phyloP scores from a whole-genome alignment of 2,797 vertebrate species.

The Huso huso region DNA sequence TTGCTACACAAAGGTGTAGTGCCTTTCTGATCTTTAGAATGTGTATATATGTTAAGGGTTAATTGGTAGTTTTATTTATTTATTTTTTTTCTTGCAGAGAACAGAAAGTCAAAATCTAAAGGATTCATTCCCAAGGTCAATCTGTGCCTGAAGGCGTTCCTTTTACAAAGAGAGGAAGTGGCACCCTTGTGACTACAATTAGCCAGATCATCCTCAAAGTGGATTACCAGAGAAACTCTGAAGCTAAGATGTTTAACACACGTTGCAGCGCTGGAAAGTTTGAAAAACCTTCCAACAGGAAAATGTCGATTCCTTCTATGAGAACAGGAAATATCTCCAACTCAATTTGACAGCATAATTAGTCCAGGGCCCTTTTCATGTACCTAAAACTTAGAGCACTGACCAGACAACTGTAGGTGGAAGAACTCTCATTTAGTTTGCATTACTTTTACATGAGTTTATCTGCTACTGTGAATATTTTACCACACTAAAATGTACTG shows the following conservation, averaged over 20 bases:
- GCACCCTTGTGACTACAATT: slow-evolving; percentile 15
- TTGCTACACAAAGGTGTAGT: no score
- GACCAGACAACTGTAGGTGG: background rate
- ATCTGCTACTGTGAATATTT: background rate
- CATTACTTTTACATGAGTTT: background rate
- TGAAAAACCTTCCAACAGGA: background rate
- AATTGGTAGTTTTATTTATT: background rate
- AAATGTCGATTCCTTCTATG: background rate
- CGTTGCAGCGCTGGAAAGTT: background rate
- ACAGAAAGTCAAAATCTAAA: slow-evolving; percentile 11
- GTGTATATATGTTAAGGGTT: background rate
- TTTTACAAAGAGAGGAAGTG: slow-evolving; percentile 25
- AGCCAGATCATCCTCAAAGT: slow-evolving; percentile 18
- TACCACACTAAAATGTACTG: background rate
- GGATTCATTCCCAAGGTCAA: slow-evolving; percentile 22
- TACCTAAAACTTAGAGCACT: background rate
- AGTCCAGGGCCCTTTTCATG: background rate
- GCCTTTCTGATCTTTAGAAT: no score
- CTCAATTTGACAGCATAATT: background rate
- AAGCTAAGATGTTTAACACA: slow-evolving; percentile 12
- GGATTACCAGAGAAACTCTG: slow-evolving; percentile 16
- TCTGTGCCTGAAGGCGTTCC: slow-evolving; percentile 15
- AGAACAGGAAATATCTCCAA: background rate
- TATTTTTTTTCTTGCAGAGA: background rate
- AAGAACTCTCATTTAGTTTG: background rate